These are phyloP conservation scores for Tachystola acroxantha DNA, from an alignment of 2,888 invertebrate genomes.

Conservation along the genomic window DNA sequence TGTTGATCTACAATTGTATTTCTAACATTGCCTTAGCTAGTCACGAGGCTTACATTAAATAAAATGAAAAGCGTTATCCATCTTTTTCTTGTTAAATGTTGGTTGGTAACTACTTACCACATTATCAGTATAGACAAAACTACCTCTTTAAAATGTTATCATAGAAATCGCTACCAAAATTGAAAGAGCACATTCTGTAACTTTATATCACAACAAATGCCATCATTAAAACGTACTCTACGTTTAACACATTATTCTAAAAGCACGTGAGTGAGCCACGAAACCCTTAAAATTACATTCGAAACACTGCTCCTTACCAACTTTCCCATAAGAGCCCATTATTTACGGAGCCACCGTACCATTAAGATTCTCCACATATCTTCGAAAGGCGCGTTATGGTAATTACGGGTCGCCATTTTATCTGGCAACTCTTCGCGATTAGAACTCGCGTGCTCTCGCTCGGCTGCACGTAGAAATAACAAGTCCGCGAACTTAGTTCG, in stretches of 20 bases:
- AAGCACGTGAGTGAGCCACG: constrained; percentile 68
- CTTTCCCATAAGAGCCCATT: constrained; percentile 78
- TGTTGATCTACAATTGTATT: too few species aligned
- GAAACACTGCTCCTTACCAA: constrained; percentile 76
- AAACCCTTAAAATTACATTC: constrained; percentile 75
- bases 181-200: constrained; percentile 16
- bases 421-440: constrained; percentile 71
- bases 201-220: constrained; percentile 49
- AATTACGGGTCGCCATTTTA: constrained; percentile 78
- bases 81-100: too few species aligned
- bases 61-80: too few species aligned
- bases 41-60: too few species aligned
- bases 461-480: constrained; percentile 67
- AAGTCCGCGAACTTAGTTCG: constrained; percentile 74
- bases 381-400: constrained; percentile 76
- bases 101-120: too few species aligned
- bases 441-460: constrained; percentile 53
- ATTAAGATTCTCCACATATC: constrained; percentile 78
- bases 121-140: too few species aligned
- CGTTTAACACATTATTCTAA: constrained; percentile 71
- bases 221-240: constrained; percentile 50
- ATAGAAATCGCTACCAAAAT: too few species aligned
- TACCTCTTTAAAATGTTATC: too few species aligned
- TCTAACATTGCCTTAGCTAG: too few species aligned
- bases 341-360: constrained; percentile 76